Evolutionary conservation across 2,797 vertebrate genomes (phyloP), one percentile per base, ranked within the genome.

Genomic region (Microchirus variegatus): DNA sequence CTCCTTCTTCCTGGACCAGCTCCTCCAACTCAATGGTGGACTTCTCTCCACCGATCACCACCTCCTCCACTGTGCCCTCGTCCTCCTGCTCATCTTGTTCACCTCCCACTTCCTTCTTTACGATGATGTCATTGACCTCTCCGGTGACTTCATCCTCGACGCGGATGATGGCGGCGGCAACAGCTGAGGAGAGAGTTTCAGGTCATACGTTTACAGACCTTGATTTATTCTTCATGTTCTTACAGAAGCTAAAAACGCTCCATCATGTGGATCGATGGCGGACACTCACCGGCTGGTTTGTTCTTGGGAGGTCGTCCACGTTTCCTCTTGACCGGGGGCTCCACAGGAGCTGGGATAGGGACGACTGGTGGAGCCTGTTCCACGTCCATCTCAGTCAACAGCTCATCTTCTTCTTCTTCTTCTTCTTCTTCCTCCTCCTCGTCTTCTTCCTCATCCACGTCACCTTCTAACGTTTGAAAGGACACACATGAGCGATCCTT

Each of bases 221-320:
- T n/a, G n/a, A n/a, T n/a, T n/a, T n/a, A n/a, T n/a, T n/a, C n/a
- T n/a, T n/a, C n/a, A n/a, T n/a, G n/a, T n/a, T n/a, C n/a, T n/a
- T n/a, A n/a, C n/a, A n/a, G n/a, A n/a, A n/a, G n/a, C n/a, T n/a
- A n/a, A n/a, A n/a, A n/a, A n/a, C n/a, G n/a, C n/a, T n/a, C n/a
- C n/a, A n/a, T n/a, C n/a, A n/a, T n/a, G n/a, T n/a, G n/a, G n/a
- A n/a, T n/a, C n/a, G n/a, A n/a, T n/a, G n/a, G n/a, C n/a, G n/a
- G n/a, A n/a, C n/a, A n/a, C n/a, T n/a, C n/a, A 93, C 90, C 36
- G 22, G 69, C 59, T 45, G 82, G 77, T 45, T 87, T 90, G 74
- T 89, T 95, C 91, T 98, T 98, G 1, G 97, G 96, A 3, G 97
- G 97, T n/a, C 97, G 92, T 66, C 97, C 97, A 89, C 97, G 96